phyloP scores from a whole-genome alignment of 2,797 vertebrate genomes.

The Fundulus diaphanus region DNA sequence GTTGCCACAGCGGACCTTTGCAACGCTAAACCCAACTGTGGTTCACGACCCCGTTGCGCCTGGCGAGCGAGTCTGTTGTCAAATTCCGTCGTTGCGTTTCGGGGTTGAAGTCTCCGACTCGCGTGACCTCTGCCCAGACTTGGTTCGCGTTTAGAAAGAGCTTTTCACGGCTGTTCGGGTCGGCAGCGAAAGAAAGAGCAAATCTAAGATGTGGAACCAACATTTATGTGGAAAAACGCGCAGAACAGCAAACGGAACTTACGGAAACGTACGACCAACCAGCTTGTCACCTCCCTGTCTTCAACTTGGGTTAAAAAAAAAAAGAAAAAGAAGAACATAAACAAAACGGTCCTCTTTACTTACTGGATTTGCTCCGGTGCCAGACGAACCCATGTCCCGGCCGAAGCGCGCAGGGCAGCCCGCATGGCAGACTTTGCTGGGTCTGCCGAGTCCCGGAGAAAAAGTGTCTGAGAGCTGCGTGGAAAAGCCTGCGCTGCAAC shows the following conservation, averaged over 20 bases:
- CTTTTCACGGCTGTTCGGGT: background rate
- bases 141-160: background rate
- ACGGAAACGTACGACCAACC: background rate
- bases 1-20: conserved; percentile 1
- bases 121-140: background rate
- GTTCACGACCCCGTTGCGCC: conserved; percentile 49
- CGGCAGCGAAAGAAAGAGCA: background rate
- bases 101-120: background rate
- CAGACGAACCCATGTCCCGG: conserved; percentile 19
- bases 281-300: background rate
- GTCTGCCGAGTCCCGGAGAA: background rate
- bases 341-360: conserved; percentile 19
- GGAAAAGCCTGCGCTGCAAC: conserved; percentile 48
- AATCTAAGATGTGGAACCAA: background rate
- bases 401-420: conserved; percentile 1
- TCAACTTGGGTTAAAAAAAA: background rate
- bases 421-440: background rate
- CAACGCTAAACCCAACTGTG: conserved; percentile 24
- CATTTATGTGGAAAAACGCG: background rate
- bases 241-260: background rate
- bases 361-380: conserved; percentile 54
- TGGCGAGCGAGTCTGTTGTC: conserved; percentile 30
- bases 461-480: conserved; percentile 27
- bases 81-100: conserved; percentile 1
- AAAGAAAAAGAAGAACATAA: background rate